phyloP scores from a whole-genome alignment of 2,888 invertebrate species.

The Morpho achilles region DNA sequence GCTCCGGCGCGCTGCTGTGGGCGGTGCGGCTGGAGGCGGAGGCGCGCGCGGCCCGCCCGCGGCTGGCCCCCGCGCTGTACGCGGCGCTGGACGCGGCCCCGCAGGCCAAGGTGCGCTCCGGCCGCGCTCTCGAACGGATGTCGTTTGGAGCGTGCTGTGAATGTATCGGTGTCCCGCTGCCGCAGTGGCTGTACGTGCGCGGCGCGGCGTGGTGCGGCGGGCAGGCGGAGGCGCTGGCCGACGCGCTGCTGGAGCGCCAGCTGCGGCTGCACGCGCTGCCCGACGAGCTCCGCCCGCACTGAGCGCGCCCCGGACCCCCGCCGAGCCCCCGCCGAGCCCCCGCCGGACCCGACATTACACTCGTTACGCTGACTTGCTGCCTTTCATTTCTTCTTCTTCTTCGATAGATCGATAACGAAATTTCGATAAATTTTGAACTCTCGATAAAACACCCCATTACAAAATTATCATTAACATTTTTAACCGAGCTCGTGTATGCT shows the following conservation, averaged over 20 bases:
- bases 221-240: conserved; percentile 83
- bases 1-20: conserved; percentile 29
- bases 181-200: conserved; percentile 46
- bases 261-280: conserved; percentile 86
- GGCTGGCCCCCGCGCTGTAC: conserved; percentile 50
- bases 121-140: background rate
- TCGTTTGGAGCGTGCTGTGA: too few relatives aligned
- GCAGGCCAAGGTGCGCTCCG: conserved; percentile 40
- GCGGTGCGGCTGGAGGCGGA: conserved; percentile 34
- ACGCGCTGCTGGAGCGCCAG: conserved; percentile 86
- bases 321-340: too few relatives aligned
- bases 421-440: too few relatives aligned
- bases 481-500: too few relatives aligned
- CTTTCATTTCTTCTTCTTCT: too few relatives aligned
- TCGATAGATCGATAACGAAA: too few relatives aligned
- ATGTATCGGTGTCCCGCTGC: background rate
- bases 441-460: too few relatives aligned
- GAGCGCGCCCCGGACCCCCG: too few relatives aligned
- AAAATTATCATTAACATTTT: too few relatives aligned
- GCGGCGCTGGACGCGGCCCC: conserved; percentile 75
- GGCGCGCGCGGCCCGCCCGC: conserved; percentile 32
- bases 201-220: conserved; percentile 56
- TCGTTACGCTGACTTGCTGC: too few relatives aligned
- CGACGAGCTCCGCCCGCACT: conserved; percentile 81
- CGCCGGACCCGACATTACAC: too few relatives aligned